Conservation (phyloP, 2,888 invertebrate genomes). For the Lepidocyrtinus sp. region DNA sequence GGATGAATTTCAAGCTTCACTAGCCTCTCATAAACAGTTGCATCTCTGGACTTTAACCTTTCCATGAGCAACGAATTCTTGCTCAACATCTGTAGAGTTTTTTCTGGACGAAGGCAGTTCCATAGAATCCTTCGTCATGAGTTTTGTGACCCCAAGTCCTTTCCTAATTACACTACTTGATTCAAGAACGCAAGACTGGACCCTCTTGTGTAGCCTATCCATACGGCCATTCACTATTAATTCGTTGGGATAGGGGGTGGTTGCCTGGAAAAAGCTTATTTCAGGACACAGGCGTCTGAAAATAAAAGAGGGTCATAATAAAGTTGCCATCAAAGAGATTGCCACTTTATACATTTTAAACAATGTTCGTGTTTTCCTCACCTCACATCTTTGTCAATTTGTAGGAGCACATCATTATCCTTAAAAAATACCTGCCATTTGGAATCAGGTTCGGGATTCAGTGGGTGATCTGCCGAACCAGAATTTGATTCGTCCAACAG, state of each 20-base stretch:
- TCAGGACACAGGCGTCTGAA: constrained; percentile 89
- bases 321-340: background rate
- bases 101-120: background rate
- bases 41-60: constrained; percentile 84
- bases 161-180: constrained; percentile 91
- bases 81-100: constrained; percentile 72
- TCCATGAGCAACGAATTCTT: constrained; percentile 78
- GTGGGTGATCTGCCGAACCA: constrained; percentile 83
- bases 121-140: constrained; percentile 21
- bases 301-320: constrained; percentile 37
- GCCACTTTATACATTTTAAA: background rate
- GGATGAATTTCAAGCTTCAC: constrained; percentile 90
- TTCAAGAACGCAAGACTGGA: constrained; percentile 87
- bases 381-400: constrained; percentile 98
- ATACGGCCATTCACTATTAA: constrained; percentile 86
- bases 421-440: constrained; percentile 97
- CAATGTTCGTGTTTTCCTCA: constrained; percentile 68
- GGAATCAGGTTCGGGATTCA: constrained; percentile 95
- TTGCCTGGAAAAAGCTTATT: constrained; percentile 96
- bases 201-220: constrained; percentile 89
- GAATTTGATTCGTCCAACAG: constrained; percentile 87
- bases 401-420: constrained; percentile 96
- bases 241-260: constrained; percentile 91
- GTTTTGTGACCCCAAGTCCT: constrained; percentile 76
- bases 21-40: constrained; percentile 83